Evolutionary conservation across 1,140 invertebrate genomes (phyloP), one percentile per base, ranked within the genome.

Genomic region (Cotesia vestalis): DNA sequence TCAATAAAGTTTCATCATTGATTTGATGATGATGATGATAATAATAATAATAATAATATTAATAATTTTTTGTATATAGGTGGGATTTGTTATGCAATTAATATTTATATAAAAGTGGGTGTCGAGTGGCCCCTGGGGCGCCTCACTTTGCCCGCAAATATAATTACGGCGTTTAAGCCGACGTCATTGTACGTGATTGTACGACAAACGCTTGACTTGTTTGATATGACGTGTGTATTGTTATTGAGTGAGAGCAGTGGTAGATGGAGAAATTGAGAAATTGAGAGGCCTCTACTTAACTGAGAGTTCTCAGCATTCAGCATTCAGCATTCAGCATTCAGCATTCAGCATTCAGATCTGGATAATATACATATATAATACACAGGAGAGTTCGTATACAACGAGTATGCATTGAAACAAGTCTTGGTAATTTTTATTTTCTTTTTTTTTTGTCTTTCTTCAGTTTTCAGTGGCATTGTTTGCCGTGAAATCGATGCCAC

Each of bases 81-180:
- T 46, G 40, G 40, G 40, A 46, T 46, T 46, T 17, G 5, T 57
- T 20, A n/a, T 57, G 12, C 12, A 12, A 14, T 57, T 57, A 12
- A 57, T 57, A 57, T 20, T 17, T 57, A 57, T 57, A 57, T 8
- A 20, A 20, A 17, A 57, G 53, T 38, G 17, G 9, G 34, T 35
- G 12, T 12, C 14, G 57, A 59, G 36, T 38, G 60, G 60, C 60
- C 60, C 60, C 60, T 62, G 60, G 60, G 36, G 60, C 60, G 60
- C 60, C 34, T 4, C 80, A 82, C 81, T 84, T 81, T 79, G 76
- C 81, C 80, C 80, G 80, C 83, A 85, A 86, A 85, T 86, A 85
- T 85, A 86, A 86, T 86, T 86, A 86, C 84, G 80, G 64, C 82
- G 83, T 85, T 86, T 85, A 86, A 85, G 78, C 83, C 78, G 79